phyloP scores from a whole-genome alignment of 1,140 invertebrate species.

The Stegodyphus dumicola region DNA sequence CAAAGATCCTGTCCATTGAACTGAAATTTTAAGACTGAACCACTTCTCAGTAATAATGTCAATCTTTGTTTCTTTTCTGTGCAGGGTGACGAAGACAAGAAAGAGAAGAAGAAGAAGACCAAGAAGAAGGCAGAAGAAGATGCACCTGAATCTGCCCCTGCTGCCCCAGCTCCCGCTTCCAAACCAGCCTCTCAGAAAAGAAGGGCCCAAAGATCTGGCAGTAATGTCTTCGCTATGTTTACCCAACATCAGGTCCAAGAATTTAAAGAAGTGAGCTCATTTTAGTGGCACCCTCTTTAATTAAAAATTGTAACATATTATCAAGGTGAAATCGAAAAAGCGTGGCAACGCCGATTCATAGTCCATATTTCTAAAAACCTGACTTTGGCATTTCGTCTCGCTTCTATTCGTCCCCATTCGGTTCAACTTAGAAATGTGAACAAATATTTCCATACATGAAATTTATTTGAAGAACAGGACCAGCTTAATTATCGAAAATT shows the following conservation, averaged over 20 bases:
- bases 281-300: no score
- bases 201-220: constrained; percentile 84
- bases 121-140: constrained; percentile 76
- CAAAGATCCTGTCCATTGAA: not conserved
- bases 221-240: constrained; percentile 96
- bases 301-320: no score
- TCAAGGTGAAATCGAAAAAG: no score
- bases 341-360: no score
- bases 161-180: constrained; percentile 73
- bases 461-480: no score
- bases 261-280: constrained; percentile 86
- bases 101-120: constrained; percentile 82
- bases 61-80: constrained; percentile 14
- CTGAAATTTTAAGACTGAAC: not conserved
- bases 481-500: no score
- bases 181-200: constrained; percentile 70
- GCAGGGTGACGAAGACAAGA: constrained; percentile 80
- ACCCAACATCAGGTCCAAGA: constrained; percentile 93
- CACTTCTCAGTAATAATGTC: not conserved
- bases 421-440: no score
- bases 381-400: no score
- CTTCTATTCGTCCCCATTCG: no score
- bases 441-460: no score
- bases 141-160: constrained; percentile 67
- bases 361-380: no score